These are phyloP conservation scores for Drosophila kohkoa DNA, from an alignment of 1,140 invertebrate species.

Conservation along the genomic window DNA sequence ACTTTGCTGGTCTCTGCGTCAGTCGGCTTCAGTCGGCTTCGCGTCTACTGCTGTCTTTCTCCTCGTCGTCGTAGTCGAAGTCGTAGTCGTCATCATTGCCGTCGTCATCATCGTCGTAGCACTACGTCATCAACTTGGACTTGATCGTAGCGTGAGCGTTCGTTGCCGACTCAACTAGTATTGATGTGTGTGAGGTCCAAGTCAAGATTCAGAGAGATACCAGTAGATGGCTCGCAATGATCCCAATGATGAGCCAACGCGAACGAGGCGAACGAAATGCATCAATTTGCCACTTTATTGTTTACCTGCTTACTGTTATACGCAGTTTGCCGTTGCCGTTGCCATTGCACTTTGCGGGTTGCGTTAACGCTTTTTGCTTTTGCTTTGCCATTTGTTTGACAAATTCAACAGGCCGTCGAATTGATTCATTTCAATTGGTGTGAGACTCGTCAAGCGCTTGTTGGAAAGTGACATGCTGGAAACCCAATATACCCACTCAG, in stretches of 20 bases:
- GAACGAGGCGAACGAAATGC: slow-evolving; percentile 39
- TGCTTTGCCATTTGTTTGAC: slow-evolving; percentile 58
- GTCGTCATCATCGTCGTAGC: slow-evolving; percentile 24
- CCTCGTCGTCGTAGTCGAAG: slow-evolving; percentile 4
- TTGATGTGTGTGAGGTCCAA: slow-evolving; percentile 72
- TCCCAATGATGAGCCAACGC: slow-evolving; percentile 62
- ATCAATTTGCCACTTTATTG: slow-evolving; percentile 79
- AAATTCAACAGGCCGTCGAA: slow-evolving; percentile 64
- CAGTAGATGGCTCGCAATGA: slow-evolving; percentile 56
- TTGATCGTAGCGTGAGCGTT: slow-evolving; percentile 44
- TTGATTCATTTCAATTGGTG: slow-evolving; percentile 50
- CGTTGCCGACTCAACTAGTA: slow-evolving; percentile 53
- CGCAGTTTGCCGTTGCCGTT: slow-evolving; percentile 53
- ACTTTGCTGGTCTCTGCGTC: slow-evolving; percentile 39
- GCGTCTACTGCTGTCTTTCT: slow-evolving; percentile 17
- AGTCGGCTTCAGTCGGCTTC: slow-evolving; percentile 42
- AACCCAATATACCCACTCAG: slow-evolving; percentile 49
- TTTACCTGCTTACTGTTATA: slow-evolving; percentile 74
- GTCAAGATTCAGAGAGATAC: neutral
- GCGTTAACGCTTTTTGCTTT: slow-evolving; percentile 12
- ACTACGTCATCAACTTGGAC: slow-evolving; percentile 56
- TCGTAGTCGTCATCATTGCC: slow-evolving; percentile 11
- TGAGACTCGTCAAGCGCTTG: neutral
- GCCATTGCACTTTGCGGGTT: slow-evolving; percentile 65
- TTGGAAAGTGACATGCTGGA: slow-evolving; percentile 48